Conservation (phyloP, 2,113 vertebrate species). For the Corythornis madagascariensis region DNA sequence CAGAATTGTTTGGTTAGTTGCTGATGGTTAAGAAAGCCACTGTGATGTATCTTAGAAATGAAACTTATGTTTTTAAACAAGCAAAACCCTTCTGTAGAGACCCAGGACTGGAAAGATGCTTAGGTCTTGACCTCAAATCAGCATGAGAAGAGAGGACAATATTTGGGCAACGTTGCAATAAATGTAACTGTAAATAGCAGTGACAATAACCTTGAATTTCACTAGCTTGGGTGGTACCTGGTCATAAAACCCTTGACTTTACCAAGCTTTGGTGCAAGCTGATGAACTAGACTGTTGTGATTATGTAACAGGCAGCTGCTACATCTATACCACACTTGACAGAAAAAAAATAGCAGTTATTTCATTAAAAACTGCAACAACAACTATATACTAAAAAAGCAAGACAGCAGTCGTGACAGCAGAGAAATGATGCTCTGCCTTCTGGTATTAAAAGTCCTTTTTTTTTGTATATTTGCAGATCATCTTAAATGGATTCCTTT, state of each 20-base stretch:
- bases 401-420: background rate
- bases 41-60: background rate
- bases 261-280: background rate
- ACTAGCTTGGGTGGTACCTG: background rate
- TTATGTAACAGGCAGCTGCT: background rate
- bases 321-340: background rate
- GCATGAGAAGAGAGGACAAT: background rate
- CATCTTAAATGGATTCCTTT: background rate
- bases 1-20: background rate
- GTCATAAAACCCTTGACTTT: background rate
- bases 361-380: background rate
- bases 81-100: background rate
- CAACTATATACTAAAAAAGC: background rate
- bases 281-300: background rate
- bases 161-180: background rate
- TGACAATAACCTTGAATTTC: background rate
- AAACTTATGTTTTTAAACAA: background rate
- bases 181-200: background rate
- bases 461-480: background rate
- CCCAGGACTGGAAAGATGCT: background rate
- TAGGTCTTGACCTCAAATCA: background rate
- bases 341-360: background rate
- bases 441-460: background rate
- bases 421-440: background rate
- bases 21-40: background rate